Percentiles rank a stretch among this genome's conserved stretches.
Evolutionary conservation across 2,888 invertebrate genomes (phyloP).

Genomic region (Amiota mariae): DNA sequence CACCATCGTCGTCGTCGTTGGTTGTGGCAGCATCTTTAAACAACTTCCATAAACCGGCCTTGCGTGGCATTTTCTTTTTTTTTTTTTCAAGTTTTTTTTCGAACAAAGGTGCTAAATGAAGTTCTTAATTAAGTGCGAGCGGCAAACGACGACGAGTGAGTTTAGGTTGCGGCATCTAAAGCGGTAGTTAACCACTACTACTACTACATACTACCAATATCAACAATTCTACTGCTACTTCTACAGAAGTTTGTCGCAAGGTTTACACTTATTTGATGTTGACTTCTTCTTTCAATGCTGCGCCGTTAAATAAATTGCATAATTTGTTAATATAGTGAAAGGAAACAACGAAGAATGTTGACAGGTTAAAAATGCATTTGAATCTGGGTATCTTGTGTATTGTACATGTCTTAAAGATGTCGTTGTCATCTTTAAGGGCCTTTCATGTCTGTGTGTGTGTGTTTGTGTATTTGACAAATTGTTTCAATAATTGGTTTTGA

Average conservation of each 20-base stretch:
- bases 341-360: neutral
- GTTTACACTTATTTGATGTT: neutral
- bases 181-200: neutral
- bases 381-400: neutral
- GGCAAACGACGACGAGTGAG: neutral
- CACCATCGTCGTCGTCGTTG: neutral
- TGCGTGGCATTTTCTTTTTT: conserved; percentile 14
- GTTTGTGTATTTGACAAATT: conserved; percentile 6
- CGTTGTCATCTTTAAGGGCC: neutral
- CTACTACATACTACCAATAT: too few species aligned
- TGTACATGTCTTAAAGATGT: too few species aligned
- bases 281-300: neutral
- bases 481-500: conserved; percentile 12
- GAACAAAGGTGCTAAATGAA: conserved; percentile 64
- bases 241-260: conserved; percentile 3
- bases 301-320: neutral
- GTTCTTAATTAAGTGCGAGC: conserved; percentile 65
- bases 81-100: neutral
- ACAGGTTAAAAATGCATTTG: conserved; percentile 16
- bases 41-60: conserved; percentile 44
- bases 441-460: neutral
- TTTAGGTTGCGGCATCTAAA: neutral
- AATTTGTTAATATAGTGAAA: conserved; percentile 11
- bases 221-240: neutral
- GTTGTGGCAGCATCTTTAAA: neutral